Evolutionary conservation across 2,888 invertebrate genomes (phyloP), one percentile per base, ranked within the genome.

Genomic region (Orthonevra nobilis): DNA sequence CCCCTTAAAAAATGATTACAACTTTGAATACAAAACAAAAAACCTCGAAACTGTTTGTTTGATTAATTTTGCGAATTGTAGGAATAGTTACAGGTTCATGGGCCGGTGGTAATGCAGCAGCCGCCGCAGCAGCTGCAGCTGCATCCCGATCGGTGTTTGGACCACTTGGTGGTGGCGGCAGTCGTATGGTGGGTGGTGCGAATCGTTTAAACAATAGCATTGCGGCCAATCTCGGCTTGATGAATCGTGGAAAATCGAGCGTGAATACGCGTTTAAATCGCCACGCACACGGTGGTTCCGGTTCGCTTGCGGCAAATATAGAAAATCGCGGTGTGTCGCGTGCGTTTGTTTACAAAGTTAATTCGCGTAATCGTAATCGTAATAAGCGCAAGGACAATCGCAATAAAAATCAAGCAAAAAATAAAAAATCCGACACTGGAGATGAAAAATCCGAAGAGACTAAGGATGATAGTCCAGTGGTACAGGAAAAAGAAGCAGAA

Each of bases 61-160:
- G 81, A 81, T 82, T 81, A 82, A 82, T 83, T 83, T 83, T 82
- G 82, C 79, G 69, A 83, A 83, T 83, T 83, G 81, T 83, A 83
- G 83, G 85, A 81, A 83, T 85, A 82, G 85, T 85, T 82, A 84
- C 84, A 81, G 85, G 85, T 77, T 84, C 84, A 40, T 85, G 85
- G 85, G 84, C 84, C 46, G 82, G 81, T 46, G 81, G 79, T 44
- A 81, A 81, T 77, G 61, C 69, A 70, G 73, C 81, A n/a, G n/a
- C n/a, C 30, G 72, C 77, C 9, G 77, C 81, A 17, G 73, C 81
- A 17, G 81, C 48, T 15, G 77, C 81, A 48, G 72, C 68, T 60
- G 64, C 81, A 44, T 81, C 82, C 52, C 82, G 82, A 50, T 73
- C 83, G n/a, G 34, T 83, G 3, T 81, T 81, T 69, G 83, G 82